Percentiles rank a stretch among this genome's conserved stretches.
Evolutionary conservation across 2,797 vertebrate species (phyloP).

Genomic region (Ctenosaura bakeri): DNA sequence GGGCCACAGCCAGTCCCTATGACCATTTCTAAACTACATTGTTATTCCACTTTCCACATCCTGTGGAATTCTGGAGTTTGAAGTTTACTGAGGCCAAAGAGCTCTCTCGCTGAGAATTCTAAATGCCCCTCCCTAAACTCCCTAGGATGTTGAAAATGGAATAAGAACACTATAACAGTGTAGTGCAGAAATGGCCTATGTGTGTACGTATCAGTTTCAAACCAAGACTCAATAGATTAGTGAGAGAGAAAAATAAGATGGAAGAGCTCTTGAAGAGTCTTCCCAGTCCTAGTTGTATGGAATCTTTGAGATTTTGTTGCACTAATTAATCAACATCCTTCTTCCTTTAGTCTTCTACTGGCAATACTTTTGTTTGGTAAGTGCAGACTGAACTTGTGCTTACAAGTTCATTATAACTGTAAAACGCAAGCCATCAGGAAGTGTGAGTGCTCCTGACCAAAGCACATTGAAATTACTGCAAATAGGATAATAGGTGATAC

Average conservation of each 20-base stretch:
- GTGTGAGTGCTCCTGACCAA: neutral
- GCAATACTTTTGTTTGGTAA: slow-evolving; percentile 43
- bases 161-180: no score
- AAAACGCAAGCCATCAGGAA: neutral
- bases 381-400: slow-evolving; percentile 39
- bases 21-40: no score
- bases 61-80: no score
- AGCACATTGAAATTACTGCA: neutral
- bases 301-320: slow-evolving; percentile 45
- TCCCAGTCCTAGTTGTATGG: slow-evolving; percentile 53
- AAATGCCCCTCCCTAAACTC: no score
- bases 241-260: slow-evolving; percentile 51
- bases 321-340: slow-evolving; percentile 34
- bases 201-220: slow-evolving; percentile 56
- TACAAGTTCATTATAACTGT: slow-evolving; percentile 51
- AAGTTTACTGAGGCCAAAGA: no score
- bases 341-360: slow-evolving; percentile 26
- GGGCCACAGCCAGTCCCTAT: no score
- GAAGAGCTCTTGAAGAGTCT: slow-evolving; percentile 51
- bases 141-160: no score
- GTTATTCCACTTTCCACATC: no score
- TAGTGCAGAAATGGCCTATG: slow-evolving; percentile 14
- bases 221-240: slow-evolving; percentile 50
- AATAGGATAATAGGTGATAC: no score
- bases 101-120: no score